Evolutionary conservation across 2,888 invertebrate species (phyloP), one percentile per base, ranked within the genome.

Genomic region (Eupithecia tripunctaria): DNA sequence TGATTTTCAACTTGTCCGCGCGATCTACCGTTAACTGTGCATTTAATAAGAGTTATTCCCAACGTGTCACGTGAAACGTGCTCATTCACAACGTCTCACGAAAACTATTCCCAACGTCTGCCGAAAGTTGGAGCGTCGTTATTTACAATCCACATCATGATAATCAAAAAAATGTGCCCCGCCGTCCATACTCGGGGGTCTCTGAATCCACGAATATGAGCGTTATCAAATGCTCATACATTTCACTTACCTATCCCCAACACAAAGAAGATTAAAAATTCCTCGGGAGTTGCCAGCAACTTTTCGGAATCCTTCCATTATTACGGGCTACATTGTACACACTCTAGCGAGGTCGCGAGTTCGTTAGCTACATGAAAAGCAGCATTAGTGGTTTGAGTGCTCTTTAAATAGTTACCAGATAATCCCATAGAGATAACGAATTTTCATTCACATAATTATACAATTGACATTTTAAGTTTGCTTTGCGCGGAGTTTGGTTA

Each of bases 341-440:
- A 71, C 71, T 71, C 81, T 80, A 80, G 75, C 75, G 72, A 82
- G 77, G 80, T 79, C 80, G 77, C 72, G 78, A 78, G 81, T 85
- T 85, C 85, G 84, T 86, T 86, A 85, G 84, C 76, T 79, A 81
- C 82, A 84, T 83, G 85, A 84, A 85, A 86, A 87, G 86, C 83
- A 81, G 87, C 84, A 86, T 88, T 86, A 86, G 71, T 71, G 71
- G 71, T 56, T 29, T 12, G 32, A 63, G 64, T 36, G 12, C 51
- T 14, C 14, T 65, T 68, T 32, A 47, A 36, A 38, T 29, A 47
- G 59, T 38, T 65, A 70, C 51, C 73, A 64, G 51, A 38, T 59
- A 18, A 25, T 56, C 12, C 12, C 5, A 56, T 12, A 25, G 21
- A 25, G 10, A 4, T 56, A 5, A 25, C 25, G 56, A 56, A 4